A percentile compares a stretch with the other conserved stretches of the same genome.
Evolutionary conservation across 2,113 vertebrate genomes (phyloP).

Genomic region (Paracanthobrama guichenoti): DNA sequence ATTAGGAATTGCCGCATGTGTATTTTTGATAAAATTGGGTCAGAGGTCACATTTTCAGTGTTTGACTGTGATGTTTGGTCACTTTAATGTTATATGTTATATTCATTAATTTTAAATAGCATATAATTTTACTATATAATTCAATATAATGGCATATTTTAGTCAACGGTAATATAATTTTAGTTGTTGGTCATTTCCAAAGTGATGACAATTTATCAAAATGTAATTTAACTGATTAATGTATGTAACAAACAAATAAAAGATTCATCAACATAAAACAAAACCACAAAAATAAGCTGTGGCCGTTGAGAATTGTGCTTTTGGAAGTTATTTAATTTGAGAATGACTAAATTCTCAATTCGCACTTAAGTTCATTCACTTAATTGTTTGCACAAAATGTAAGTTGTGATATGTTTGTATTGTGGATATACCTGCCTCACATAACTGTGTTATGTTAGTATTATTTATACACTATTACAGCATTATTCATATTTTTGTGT

Average conservation of each 20-base stretch:
- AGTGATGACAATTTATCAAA: neutral
- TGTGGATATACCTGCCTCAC: neutral
- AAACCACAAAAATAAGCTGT: neutral
- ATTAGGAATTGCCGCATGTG: neutral
- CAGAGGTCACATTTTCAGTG: neutral
- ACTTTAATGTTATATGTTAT: neutral
- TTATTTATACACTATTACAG: neutral
- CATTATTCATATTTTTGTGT: neutral
- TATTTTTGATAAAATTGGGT: slow-evolving; percentile 16
- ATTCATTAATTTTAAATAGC: neutral
- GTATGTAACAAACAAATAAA: neutral
- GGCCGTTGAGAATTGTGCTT: no score
- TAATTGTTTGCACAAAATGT: neutral
- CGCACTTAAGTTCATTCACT: neutral
- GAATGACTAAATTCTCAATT: no score
- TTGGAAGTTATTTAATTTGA: neutral
- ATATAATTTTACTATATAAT: neutral
- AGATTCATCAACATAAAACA: neutral
- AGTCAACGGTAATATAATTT: neutral
- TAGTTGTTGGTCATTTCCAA: neutral
- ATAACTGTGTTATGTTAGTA: neutral
- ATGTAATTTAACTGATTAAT: neutral
- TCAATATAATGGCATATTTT: neutral
- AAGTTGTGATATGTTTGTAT: neutral
- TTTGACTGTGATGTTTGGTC: neutral